These are phyloP conservation scores for Cyanoderma ruficeps DNA, from an alignment of 2,113 vertebrate species.

Conservation along the genomic window DNA sequence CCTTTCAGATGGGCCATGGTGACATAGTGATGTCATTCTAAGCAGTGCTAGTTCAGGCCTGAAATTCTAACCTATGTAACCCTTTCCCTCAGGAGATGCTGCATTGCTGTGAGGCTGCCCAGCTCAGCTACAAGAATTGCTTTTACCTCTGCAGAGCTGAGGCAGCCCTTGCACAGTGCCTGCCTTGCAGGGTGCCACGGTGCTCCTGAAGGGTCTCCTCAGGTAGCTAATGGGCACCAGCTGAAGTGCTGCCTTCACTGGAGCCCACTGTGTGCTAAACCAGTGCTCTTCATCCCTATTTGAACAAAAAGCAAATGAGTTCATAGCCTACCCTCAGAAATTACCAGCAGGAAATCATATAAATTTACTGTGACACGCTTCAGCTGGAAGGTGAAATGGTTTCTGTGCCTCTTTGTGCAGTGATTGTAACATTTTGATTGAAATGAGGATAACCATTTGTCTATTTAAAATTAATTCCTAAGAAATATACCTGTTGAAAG, in stretches of 20 bases:
- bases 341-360: neutral
- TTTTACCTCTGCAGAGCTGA: neutral
- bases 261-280: neutral
- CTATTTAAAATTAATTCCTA: neutral
- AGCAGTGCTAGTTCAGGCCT: neutral
- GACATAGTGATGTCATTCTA: neutral
- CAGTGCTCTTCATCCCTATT: neutral
- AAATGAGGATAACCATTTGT: neutral
- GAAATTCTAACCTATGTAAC: neutral
- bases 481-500: neutral
- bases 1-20: neutral
- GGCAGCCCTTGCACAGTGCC: neutral
- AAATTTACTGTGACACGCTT: neutral
- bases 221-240: neutral
- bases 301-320: neutral
- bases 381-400: neutral
- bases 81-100: neutral
- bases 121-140: neutral
- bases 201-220: neutral
- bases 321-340: neutral
- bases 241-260: neutral
- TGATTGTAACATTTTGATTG: neutral
- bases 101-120: neutral
- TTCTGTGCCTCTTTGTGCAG: neutral
- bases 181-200: neutral